These are phyloP conservation scores for Forbesichthys agassizii DNA, from an alignment of 2,113 vertebrate species.

Conservation along the genomic window DNA sequence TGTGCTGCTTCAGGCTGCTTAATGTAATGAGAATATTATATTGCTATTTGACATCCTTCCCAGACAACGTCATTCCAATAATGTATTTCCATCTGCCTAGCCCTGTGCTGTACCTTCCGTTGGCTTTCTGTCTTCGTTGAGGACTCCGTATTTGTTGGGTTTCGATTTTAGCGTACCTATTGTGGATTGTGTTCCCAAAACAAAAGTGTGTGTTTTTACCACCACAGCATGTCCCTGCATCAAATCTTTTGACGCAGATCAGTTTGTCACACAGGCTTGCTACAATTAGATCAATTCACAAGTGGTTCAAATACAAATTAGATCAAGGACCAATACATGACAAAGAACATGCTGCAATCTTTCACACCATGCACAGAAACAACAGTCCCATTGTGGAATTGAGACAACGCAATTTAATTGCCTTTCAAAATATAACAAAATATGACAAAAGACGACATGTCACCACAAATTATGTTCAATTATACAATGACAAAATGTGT, in stretches of 20 bases:
- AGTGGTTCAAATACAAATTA: constrained; percentile 31
- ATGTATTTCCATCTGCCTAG: background rate
- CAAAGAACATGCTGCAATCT: background rate
- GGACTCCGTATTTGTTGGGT: background rate
- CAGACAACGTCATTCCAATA: background rate
- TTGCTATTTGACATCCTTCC: background rate
- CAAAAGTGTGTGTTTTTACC: background rate
- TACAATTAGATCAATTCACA: constrained; percentile 31
- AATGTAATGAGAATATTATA: background rate
- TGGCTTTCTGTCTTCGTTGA: background rate
- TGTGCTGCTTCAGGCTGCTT: background rate
- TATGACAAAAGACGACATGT: background rate
- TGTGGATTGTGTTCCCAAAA: background rate
- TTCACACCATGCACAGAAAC: constrained; percentile 1
- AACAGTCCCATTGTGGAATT: constrained; percentile 7
- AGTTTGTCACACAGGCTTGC: background rate
- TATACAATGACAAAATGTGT: constrained; percentile 5
- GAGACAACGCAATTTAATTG: constrained; percentile 15
- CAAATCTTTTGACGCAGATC: constrained; percentile 3
- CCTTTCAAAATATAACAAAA: constrained; percentile 6
- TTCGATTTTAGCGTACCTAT: background rate
- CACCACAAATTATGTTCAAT: constrained; percentile 6
- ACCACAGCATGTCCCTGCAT: background rate
- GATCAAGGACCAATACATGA: constrained; percentile 23
- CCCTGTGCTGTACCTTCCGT: background rate